phyloP scores from a whole-genome alignment of 2,113 vertebrate genomes.

The Carassius carassius region DNA sequence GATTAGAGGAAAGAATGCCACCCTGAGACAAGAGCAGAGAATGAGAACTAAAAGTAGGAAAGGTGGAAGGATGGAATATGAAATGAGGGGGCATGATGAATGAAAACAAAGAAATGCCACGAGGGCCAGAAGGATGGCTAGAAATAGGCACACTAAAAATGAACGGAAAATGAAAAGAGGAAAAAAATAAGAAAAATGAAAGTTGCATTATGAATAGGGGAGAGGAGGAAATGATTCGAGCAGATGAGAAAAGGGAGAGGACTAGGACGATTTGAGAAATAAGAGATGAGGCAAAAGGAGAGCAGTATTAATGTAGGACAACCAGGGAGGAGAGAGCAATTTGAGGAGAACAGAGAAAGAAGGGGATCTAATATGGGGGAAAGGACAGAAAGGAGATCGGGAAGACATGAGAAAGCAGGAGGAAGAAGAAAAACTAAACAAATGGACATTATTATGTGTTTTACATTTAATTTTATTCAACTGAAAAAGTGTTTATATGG shows the following conservation, averaged over 20 bases:
- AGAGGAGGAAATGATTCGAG: background rate
- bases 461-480: background rate
- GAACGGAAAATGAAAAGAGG: conserved; percentile 10
- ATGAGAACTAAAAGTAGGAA: conserved; percentile 4
- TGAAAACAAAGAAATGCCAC: background rate
- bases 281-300: conserved; percentile 13
- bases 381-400: background rate
- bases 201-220: conserved; percentile 31
- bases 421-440: background rate
- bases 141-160: conserved; percentile 24
- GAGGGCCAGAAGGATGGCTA: conserved; percentile 1
- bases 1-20: conserved; percentile 23
- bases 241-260: conserved; percentile 6
- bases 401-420: background rate
- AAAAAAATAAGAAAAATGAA: conserved; percentile 10
- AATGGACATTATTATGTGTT: background rate
- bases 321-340: conserved; percentile 20
- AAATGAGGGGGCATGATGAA: background rate
- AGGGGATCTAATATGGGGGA: background rate
- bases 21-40: conserved; percentile 30
- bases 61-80: background rate
- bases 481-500: background rate
- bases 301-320: conserved; percentile 12
- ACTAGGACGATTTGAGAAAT: conserved; percentile 22
- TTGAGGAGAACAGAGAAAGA: background rate